Percentiles rank a stretch among this genome's conserved stretches.
These are phyloP conservation scores for Sorex fumeus DNA, from an alignment of 2,113 vertebrate genomes.

Conservation along the genomic window DNA sequence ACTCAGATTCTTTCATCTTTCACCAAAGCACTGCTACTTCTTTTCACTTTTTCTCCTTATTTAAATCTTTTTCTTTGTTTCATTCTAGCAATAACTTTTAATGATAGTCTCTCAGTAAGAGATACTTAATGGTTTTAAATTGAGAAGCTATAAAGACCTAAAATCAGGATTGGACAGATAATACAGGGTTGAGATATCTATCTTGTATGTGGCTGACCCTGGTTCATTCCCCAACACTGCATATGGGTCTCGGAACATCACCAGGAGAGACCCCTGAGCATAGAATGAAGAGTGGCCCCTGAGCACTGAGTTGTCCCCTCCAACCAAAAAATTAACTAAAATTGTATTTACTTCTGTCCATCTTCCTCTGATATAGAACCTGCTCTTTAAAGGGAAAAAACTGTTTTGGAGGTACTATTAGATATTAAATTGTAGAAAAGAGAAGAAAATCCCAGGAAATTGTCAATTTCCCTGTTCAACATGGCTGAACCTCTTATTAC, in stretches of 20 bases:
- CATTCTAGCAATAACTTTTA: constrained; percentile 40
- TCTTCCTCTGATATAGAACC: constrained; percentile 19
- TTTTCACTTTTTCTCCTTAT: background rate
- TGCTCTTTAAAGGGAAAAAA: constrained; percentile 12
- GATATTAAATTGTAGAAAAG: background rate
- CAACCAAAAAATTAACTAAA: background rate
- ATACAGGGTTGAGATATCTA: no score
- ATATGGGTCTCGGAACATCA: no score
- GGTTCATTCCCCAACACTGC: no score
- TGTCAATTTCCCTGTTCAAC: constrained; percentile 42
- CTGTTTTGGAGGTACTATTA: constrained; percentile 9
- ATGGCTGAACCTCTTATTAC: constrained; percentile 13
- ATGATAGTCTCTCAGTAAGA: background rate
- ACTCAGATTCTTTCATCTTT: constrained; percentile 35
- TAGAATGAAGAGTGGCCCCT: no score
- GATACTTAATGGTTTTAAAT: constrained; percentile 26
- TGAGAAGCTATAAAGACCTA: constrained; percentile 55
- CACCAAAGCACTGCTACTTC: background rate
- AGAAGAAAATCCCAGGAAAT: constrained; percentile 41
- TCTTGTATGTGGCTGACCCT: no score
- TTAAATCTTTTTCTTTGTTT: constrained; percentile 18
- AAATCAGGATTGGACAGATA: background rate
- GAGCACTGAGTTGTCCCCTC: no score
- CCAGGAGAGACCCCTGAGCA: no score
- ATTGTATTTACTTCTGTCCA: background rate